Evolutionary conservation across 30 jellyfish, hydroid and myxozoan genomes (phyloP).

Genomic region (Hydractinia symbiolongicarpus): DNA sequence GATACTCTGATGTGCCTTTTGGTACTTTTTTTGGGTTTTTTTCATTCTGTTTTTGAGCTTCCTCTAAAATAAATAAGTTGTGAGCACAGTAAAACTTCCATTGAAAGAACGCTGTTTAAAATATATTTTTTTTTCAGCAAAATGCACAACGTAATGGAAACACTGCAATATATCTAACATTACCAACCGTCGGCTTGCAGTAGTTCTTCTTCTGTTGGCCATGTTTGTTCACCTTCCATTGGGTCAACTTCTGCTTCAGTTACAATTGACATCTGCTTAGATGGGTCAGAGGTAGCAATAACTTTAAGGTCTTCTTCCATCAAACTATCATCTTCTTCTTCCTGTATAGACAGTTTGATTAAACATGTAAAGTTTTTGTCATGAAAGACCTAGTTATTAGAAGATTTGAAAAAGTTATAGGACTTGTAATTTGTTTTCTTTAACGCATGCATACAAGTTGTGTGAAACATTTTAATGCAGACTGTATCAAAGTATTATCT

Average conservation of each 20-base stretch:
- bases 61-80: background rate
- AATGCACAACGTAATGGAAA: no score
- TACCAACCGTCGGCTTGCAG: slow-evolving; percentile 32
- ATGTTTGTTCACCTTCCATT: slow-evolving; percentile 74
- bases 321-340: slow-evolving; percentile 27
- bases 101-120: background rate
- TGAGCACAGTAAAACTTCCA: no score
- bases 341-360: slow-evolving; percentile 7
- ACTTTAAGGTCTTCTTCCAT: slow-evolving; percentile 75
- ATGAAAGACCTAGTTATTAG: background rate
- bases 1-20: slow-evolving; percentile 89
- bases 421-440: no score
- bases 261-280: slow-evolving; percentile 49
- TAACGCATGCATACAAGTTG: no score
- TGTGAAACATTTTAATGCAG: no score
- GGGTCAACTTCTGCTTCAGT: slow-evolving; percentile 68
- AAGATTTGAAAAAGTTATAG: no score
- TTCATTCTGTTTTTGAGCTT: slow-evolving; percentile 29
- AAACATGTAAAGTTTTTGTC: no score
- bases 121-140: background rate
- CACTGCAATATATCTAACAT: background rate
- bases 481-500: no score
- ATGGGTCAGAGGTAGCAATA: slow-evolving; percentile 58
- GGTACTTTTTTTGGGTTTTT: slow-evolving; percentile 46
- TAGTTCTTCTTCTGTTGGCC: slow-evolving; percentile 69